Percentiles rank a stretch among this genome's conserved stretches.
These are phyloP conservation scores for Ctenopoma kingsleyae DNA, from an alignment of 2,797 vertebrate genomes.

Conservation along the genomic window DNA sequence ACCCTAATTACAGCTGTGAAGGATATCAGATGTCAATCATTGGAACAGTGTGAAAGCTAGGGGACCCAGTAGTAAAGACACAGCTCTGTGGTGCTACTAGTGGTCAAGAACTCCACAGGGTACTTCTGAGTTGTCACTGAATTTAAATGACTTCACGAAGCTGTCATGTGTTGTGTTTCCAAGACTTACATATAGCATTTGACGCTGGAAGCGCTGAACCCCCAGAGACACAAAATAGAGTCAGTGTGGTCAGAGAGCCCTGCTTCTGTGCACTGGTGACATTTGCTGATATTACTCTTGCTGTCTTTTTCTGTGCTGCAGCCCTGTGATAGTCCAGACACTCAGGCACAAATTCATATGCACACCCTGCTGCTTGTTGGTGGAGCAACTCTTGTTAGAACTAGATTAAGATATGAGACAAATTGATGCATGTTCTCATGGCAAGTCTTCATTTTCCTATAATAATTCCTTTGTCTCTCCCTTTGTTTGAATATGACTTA, in stretches of 20 bases:
- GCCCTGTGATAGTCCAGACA: conserved; percentile 41
- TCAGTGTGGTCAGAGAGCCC: conserved; percentile 24
- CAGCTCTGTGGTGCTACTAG: not conserved
- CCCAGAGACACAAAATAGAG: conserved; percentile 12
- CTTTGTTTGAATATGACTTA: conserved; percentile 12
- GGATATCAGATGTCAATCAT: too few species aligned
- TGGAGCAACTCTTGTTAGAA: not conserved
- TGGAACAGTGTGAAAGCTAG: too few species aligned
- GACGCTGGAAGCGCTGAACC: not conserved
- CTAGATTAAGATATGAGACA: conserved; percentile 6
- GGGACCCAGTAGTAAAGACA: not conserved
- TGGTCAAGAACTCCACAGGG: not conserved
- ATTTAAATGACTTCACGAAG: not conserved
- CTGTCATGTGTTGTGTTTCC: too few species aligned
- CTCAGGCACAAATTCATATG: not conserved
- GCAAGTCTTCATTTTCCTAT: conserved; percentile 6
- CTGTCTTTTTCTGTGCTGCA: conserved; percentile 25
- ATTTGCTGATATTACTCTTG: conserved; percentile 48
- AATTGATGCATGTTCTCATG: not conserved
- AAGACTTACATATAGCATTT: not conserved
- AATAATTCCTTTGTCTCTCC: not conserved
- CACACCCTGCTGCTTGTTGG: conserved; percentile 10
- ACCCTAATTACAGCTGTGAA: too few species aligned
- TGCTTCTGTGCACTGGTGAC: conserved; percentile 51
- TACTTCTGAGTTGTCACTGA: not conserved